Evolutionary conservation across 2,888 invertebrate species (phyloP), one percentile per base, ranked within the genome.

Genomic region (Helobdella robusta): DNA sequence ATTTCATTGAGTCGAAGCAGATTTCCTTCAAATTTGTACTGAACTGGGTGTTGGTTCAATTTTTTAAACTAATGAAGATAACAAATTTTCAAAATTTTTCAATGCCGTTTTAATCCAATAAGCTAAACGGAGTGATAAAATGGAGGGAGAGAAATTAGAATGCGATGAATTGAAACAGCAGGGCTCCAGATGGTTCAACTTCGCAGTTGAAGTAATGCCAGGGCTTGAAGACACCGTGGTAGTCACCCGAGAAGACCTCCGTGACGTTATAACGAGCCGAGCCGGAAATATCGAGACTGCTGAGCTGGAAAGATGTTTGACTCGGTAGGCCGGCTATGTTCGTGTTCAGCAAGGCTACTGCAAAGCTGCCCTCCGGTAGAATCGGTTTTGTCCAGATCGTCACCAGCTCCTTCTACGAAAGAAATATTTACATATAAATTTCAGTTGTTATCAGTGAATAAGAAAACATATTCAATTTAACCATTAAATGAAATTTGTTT

Each of bases 141-240:
- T n/a, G n/a, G n/a, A n/a, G n/a, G n/a, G n/a, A n/a, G n/a, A n/a
- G n/a, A n/a, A n/a, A n/a, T 75, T 54, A 72, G 72, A 60, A 50
- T 18, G 65, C 59, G 30, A 66, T 48, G 50, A 64, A 35, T 20
- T 64, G 54, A 44, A 66, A 61, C 23, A 66, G 59, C 28, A 64
- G 34, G 23, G 36, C 73, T 2, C 73, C 72, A 2, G 70, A 69
- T 3, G 73, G 72, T 46, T 73, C 71, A 8, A 73, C 72, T 52
- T 59, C 54, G 35, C 63, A 69, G 36, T 60, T 72, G 6, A 76
- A 66, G 4, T 60, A 66, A n/a, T 70, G 67, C 18, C 67, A 67
- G 2, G 72, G 70, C 50, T 68, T 72, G 59, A 68, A 72, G 0
- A 64, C 52, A 4, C 77, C 77, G 4, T 75, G 56, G 20, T 59